These are phyloP conservation scores for Hemibagrus wyckioides DNA, from an alignment of 2,113 vertebrate species.

Conservation along the genomic window DNA sequence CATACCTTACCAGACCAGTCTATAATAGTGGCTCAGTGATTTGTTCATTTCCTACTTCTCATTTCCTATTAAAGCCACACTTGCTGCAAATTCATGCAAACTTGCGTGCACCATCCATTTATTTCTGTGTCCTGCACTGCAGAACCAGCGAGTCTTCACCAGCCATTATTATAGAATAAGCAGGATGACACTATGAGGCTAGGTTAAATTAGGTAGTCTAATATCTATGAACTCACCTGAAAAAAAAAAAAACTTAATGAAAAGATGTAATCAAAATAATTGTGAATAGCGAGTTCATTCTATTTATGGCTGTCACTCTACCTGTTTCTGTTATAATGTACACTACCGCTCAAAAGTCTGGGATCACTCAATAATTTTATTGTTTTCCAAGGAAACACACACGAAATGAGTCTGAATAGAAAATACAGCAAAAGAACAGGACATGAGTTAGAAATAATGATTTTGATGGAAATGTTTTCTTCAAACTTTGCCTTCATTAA, in stretches of 20 bases:
- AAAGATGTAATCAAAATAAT: background rate
- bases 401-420: too few relatives aligned
- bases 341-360: too few relatives aligned
- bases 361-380: too few relatives aligned
- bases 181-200: constrained; percentile 17
- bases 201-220: background rate
- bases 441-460: too few relatives aligned
- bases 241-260: background rate
- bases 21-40: background rate
- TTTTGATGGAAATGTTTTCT: too few relatives aligned
- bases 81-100: background rate
- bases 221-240: background rate
- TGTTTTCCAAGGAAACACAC: too few relatives aligned
- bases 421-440: too few relatives aligned
- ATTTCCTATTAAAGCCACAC: background rate
- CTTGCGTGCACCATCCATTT: background rate
- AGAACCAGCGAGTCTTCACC: background rate
- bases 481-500: too few relatives aligned
- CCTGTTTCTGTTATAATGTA: background rate
- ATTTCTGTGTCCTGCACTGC: too few relatives aligned
- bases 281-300: background rate
- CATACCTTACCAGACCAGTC: background rate
- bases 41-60: background rate
- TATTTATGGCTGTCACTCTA: background rate
- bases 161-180: background rate